These are phyloP conservation scores for Eumacrocentrus americanus DNA, from an alignment of 2,888 invertebrate species.

Conservation along the genomic window DNA sequence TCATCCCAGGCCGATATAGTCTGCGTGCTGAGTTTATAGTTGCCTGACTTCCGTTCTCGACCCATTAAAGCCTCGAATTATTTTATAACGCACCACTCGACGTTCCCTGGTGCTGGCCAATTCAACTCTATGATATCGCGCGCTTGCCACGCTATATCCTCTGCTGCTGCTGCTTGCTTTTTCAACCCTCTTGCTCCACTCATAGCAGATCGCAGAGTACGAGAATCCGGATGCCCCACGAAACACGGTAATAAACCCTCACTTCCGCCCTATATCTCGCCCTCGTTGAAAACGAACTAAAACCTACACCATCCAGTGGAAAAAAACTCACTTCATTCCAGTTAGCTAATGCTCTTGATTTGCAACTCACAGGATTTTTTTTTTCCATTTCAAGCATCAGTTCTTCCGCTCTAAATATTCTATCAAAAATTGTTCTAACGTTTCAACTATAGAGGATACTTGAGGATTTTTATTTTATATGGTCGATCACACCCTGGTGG, in stretches of 20 bases:
- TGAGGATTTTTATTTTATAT: no score
- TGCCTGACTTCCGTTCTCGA: conserved; percentile 38
- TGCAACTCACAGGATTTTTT: conserved; percentile 10
- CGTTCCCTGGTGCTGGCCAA: not conserved
- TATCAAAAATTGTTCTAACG: not conserved
- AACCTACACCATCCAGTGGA: conserved; percentile 18
- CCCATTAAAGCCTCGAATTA: conserved; percentile 41
- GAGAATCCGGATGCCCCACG: conserved; percentile 29
- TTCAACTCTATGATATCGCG: conserved; percentile 21
- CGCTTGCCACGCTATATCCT: conserved; percentile 21
- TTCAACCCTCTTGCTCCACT: not conserved
- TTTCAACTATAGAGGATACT: not conserved
- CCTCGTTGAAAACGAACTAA: conserved; percentile 29
- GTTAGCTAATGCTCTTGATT: conserved; percentile 6
- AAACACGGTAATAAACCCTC: conserved; percentile 36
- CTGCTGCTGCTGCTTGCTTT: no score
- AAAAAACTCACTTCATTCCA: conserved; percentile 29
- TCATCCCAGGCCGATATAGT: conserved; percentile 34
- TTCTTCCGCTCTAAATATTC: not conserved
- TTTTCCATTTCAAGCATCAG: not conserved
- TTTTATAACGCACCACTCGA: conserved; percentile 37
- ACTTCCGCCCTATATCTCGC: conserved; percentile 17
- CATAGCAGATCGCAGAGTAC: not conserved
- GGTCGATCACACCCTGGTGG: no score
- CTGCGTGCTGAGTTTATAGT: conserved; percentile 39